Base-by-base conservation (phyloP, 2,888 invertebrate species). In the Andrena minutula region DNA sequence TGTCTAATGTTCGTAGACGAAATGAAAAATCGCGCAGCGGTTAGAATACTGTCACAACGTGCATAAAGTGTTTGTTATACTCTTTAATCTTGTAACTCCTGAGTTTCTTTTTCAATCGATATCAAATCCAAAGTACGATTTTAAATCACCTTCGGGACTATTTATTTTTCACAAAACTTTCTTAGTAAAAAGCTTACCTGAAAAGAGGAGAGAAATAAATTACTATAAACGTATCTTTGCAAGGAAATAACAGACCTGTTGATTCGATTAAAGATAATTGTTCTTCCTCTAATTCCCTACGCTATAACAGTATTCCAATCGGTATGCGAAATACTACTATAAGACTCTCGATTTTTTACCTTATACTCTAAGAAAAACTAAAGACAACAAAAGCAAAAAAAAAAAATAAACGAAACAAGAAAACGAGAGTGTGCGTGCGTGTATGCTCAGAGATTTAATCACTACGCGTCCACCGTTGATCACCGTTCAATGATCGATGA, bases 241-340 rank as follows among this genome's bases (percentile, higher is more conserved):
- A 5, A 41, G 16, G 4, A 41, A 41, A 41, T 41, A 16, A 16
- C 16, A 41, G 20, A 53, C 8, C 8, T 53, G 1, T 8, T 53
- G 20, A 53, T 51, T 41, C 51, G 8, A 51, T 51, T 51, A 20
- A 51, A 51, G 20, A 56, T 26, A 16, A 16, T 64, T 41, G 20
- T 16, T 41, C 41, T 20, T 32, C 12, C 26, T 12, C 1, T 6
- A 16, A 60, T n/a, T 32, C 8, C 30, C n/a, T 60, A 8, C n/a
- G 26, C 26, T 56, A 5, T 23, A 8, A 81, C 72, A 73, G 80
- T 68, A 73, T 81, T 72, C 74, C 66, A 20, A 10, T 73, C 65
- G 28, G 28, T 73, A 65, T 74, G 65, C 60, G 70, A 35, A 8
- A 23, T 8, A 12, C n/a, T 16, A 28, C 32, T 20, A 58, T 2